phyloP scores from a whole-genome alignment of 1,140 invertebrate species.

The Phenacoccus solenopsis region DNA sequence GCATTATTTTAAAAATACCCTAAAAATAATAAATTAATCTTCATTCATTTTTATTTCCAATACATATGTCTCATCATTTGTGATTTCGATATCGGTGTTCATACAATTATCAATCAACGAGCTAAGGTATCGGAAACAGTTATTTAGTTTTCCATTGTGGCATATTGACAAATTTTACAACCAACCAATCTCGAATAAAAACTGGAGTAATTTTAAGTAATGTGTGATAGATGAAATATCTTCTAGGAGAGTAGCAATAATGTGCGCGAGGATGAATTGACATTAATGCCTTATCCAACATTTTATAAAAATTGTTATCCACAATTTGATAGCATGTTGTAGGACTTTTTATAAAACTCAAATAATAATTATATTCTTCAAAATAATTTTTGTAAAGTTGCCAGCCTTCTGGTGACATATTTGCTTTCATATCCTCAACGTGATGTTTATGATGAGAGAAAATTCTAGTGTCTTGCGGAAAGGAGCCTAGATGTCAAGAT shows the following conservation, averaged over 20 bases:
- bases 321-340: conserved; percentile 28
- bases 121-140: too few relatives aligned
- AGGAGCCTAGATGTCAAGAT: conserved; percentile 37
- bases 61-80: too few relatives aligned
- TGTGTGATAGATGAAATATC: conserved; percentile 39
- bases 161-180: conserved; percentile 40
- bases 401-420: conserved; percentile 38
- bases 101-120: too few relatives aligned
- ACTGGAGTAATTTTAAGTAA: conserved; percentile 39
- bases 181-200: conserved; percentile 39
- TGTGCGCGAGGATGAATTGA: conserved; percentile 35
- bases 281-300: conserved; percentile 41
- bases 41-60: too few relatives aligned
- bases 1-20: too few relatives aligned
- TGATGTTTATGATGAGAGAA: conserved; percentile 38
- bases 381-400: conserved; percentile 44
- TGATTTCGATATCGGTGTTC: too few relatives aligned
- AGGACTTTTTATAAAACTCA: conserved; percentile 27
- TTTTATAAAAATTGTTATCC: conserved; percentile 36
- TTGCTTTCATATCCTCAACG: conserved; percentile 39
- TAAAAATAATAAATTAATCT: too few relatives aligned
- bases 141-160: conserved; percentile 33
- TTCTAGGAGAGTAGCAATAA: conserved; percentile 42
- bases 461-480: conserved; percentile 42
- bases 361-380: conserved; percentile 38